Base-by-base conservation (phyloP, 2,797 vertebrate species). In the Scarus forsteni region DNA sequence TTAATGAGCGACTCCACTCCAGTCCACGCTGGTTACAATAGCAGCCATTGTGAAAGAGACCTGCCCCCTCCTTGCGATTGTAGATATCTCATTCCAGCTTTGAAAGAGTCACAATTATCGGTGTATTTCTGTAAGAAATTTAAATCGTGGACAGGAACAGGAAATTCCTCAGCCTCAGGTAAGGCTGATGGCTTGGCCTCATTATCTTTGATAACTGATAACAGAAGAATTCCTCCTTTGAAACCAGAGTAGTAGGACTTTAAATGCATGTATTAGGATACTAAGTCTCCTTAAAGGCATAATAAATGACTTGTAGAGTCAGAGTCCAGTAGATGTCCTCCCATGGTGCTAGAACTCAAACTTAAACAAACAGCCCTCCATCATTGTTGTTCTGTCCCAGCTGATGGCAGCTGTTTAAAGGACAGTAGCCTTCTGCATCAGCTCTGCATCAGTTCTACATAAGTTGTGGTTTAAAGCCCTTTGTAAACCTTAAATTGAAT, bases 61-160 rank as follows among this genome's bases (percentile, higher is more conserved):
- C 68, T 65, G 65, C 69, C 63, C 65, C 27, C 44, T 68, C 60
- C 66, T 18, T 36, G 42, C 71, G 64, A 60, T 76, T 83, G 81
- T 77, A 88, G 77, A 83, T 88, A 93, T 92, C 89, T 81, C 68
- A 70, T 94, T 92, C 71, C 88, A 75, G 19, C 16, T 73, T 61
- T 61, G 66, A 66, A 49, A 84, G 60, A 85, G 72, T 64, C 6
- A 3, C 64, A 77, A 68, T 82, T 80, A 61, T 83, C 73, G 9
- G 66, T 70, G 80, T 85, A 89, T 88, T 86, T 85, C 66, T 55
- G 48, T 58, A 68, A 56, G 80, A 79, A 87, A 88, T 92, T 73
- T 60, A 57, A 87, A 82, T 80, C 84, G 75, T 49, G 68, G 83
- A 84, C 79, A 85, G 85, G 79, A 88, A 82, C 1, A 77, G 76